Base-by-base conservation (phyloP, 2,888 invertebrate species). In the Coremacera marginata region DNA sequence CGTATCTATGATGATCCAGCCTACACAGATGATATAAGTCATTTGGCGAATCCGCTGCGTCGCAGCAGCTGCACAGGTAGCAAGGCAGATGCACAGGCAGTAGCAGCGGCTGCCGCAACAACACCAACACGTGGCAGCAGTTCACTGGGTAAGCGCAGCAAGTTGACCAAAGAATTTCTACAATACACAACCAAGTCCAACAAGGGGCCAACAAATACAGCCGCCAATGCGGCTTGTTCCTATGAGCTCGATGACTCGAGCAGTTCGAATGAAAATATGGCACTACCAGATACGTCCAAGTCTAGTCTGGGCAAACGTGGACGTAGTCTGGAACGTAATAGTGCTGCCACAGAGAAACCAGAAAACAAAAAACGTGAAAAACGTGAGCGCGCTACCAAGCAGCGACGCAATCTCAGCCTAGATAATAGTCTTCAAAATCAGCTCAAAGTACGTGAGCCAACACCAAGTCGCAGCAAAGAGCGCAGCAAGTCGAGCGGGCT, bases 11-110 rank as follows among this genome's bases (percentile, higher is more conserved):
- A 89, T 81, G 89, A 90, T 83, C 89, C 89, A 11, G 89, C 89
- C 52, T 90, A 89, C 77, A 90, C 89, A 0, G 89, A 89, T 71
- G 89, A 90, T 78, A 89, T 90, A 37, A 89, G 89, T 62, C 89
- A 90, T 80, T 81, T 90, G 80, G 89, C 89, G 14, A 87, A 88
- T 75, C 89, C 89, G 1, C 68, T 88, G 77, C 85, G 89, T 0
- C 84, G 86, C n/a, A 82, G 81, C 76, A 82, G 82, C 65, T 82
- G 82, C 27, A 85, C 86, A 8, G 83, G 80, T 8, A 80, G 82
- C 25, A 77, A 81, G 9, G 31, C 79, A 0, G 81, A 83, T 19
- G 82, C 62, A 75, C 80, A 71, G 80, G 80, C 73, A 14, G 80
- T 82, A 4, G 37, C 16, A 60, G 37, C 51, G 16, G n/a, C 79